These are phyloP conservation scores for Rafetus swinhoei DNA, from an alignment of 2,113 vertebrate species.

Conservation along the genomic window DNA sequence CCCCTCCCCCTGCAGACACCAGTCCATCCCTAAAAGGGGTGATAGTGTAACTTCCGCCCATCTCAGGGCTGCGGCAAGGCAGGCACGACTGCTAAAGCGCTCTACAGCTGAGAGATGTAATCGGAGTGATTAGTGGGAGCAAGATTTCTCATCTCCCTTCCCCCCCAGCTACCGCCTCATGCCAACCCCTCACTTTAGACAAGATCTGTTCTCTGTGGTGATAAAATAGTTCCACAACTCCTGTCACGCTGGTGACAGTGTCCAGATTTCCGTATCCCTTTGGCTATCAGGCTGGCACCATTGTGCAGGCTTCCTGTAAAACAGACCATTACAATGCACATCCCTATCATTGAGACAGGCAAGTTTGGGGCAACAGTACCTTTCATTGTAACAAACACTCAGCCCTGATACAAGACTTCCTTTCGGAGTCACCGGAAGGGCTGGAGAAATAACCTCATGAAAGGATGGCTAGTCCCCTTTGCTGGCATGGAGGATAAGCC, in stretches of 20 bases:
- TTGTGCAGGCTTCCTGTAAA: constrained; percentile 44
- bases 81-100: background rate
- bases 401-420: background rate
- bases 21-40: background rate
- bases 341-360: background rate
- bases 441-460: background rate
- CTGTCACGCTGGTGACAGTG: background rate
- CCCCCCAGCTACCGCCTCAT: background rate
- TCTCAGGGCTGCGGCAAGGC: background rate
- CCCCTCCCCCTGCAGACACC: no score
- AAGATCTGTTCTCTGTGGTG: background rate
- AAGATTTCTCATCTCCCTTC: background rate
- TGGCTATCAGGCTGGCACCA: constrained; percentile 29
- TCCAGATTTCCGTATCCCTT: constrained; percentile 48
- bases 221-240: background rate
- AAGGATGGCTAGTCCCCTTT: background rate
- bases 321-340: background rate
- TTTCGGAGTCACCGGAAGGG: background rate
- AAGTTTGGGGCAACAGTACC: background rate
- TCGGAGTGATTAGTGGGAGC: background rate
- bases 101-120: background rate
- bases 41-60: background rate
- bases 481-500: background rate
- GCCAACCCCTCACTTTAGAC: background rate
- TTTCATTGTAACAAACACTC: background rate